Percentiles rank a stretch among this genome's conserved stretches.
Conservation (phyloP, 2,888 invertebrate genomes). For the Latrodectus hesperus region DNA sequence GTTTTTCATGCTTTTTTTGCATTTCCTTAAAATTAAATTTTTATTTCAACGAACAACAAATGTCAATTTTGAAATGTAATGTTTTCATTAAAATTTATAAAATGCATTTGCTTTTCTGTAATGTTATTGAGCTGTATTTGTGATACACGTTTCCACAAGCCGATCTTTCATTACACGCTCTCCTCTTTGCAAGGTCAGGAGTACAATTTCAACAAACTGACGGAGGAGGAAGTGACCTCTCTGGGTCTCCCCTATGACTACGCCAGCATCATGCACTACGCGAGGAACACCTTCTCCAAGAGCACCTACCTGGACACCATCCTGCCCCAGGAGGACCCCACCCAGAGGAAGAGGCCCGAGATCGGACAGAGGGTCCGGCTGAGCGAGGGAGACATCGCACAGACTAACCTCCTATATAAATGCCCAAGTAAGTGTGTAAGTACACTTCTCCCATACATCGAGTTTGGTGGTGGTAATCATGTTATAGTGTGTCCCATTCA, state of each 20-base stretch:
- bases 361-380: conserved; percentile 95
- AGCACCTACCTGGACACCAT: conserved; percentile 96
- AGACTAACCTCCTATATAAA: conserved; percentile 96
- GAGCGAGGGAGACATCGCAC: conserved; percentile 95
- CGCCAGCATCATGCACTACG: conserved; percentile 99
- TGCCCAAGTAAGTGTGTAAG: conserved; percentile 87
- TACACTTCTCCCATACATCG: conserved; percentile 19
- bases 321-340: conserved; percentile 85
- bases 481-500: neutral
- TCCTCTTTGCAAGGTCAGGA: conserved; percentile 86
- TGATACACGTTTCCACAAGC: neutral
- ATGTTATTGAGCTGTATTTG: no score
- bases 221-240: conserved; percentile 96
- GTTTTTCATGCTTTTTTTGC: no score
- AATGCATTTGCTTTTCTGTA: no score
- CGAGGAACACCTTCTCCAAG: conserved; percentile 97
- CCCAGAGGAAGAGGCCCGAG: conserved; percentile 79
- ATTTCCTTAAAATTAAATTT: no score
- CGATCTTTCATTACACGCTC: conserved; percentile 24
- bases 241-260: conserved; percentile 96
- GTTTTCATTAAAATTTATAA: no score
- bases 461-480: neutral
- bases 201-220: conserved; percentile 98
- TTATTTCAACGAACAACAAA: no score
- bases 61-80: no score